Base-by-base conservation (phyloP, 1,140 invertebrate genomes). In the Ooceraea biroi region DNA sequence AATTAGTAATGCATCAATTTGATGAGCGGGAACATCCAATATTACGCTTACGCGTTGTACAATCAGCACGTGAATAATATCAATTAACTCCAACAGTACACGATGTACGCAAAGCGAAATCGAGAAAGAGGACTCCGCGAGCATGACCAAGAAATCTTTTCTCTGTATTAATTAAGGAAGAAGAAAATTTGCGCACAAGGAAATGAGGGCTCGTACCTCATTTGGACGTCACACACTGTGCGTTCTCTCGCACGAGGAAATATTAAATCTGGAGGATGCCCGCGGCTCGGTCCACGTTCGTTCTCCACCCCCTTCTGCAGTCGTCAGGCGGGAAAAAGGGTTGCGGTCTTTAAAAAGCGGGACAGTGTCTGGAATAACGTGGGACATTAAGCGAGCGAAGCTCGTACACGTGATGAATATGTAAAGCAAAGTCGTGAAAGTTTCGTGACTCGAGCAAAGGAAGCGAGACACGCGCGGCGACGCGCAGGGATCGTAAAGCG, bases 351-450 rank as follows among this genome's bases (percentile, higher is more conserved):
- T 85, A 91, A 91, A 91, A 85, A 89, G 87, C 88, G 82, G 86
- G 89, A 86, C 85, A 87, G 74, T 86, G 87, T 91, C 89, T 89
- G 83, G 87, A 86, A 89, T 90, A 91, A 90, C 86, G 84, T 73
- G 69, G 89, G 88, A 91, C 90, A 89, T 91, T 91, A 90, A 91
- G 85, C 85, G 88, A 83, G 84, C 83, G 80, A 61, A 78, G 65
- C 36, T 82, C 73, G 73, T 90, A 89, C 90, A 84, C 85, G 82
- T 72, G 82, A 86, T 88, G 90, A 91, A 91, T 91, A 91, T 91
- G 91, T 91, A 91, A 91, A 91, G 82, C 65, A 90, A 91, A 91
- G 52, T 57, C 83, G 36, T 7, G 36, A 86, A 80, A 52, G 83
- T 84, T 78, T 52, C 44, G 55, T 27, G 50, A 46, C 55, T 72